Evolutionary conservation across 2,113 vertebrate species (phyloP), one percentile per base, ranked within the genome.

Genomic region (Carassius auratus): DNA sequence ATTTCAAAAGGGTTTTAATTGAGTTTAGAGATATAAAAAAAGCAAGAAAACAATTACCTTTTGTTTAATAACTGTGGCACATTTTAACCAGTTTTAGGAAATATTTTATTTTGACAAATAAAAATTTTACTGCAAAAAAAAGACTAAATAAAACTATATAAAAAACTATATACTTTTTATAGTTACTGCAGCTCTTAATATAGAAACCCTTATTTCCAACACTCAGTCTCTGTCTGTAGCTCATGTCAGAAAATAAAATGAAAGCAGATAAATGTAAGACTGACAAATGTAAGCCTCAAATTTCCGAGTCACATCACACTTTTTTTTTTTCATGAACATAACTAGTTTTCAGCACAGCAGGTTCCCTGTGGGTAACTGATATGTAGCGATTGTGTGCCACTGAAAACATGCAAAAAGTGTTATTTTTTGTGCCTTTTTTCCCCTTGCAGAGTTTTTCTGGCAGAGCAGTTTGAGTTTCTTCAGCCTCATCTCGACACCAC

Each of bases 401-500:
- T 42, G 36, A 12, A 45, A 61, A 61, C 77, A 30, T 57, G 8
- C 26, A 57, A 10, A 52, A 76, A 26, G 0, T 1, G 26, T 8
- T 21, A 17, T 86, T 52, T 80, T 17, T 1, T 85, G 64, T 76
- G 19, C 73, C 30, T 9, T 15, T 69, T 59, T 79, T 48, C 0
- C 23, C 52, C 78, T 55, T 59, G 52, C 90, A 99, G 98, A 90
- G 48, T 50, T 50, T 50, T 50, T 50, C 12, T 50, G 48, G 48
- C 48, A 12, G 48, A 50, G 48, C 48, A 99, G 89, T 99, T 99
- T 90, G 98, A 99, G 88, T 97, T 96, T 84, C 96, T 99, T 73
- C 98, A 99, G 92, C 95, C 97, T 45, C 97, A 99, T 92, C 95
- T 99, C 78, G 98, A 99, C 93, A 93, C 96, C 0, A 98, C 98